Conservation (phyloP, 2,113 vertebrate genomes). For the Ramphastos sulfuratus region DNA sequence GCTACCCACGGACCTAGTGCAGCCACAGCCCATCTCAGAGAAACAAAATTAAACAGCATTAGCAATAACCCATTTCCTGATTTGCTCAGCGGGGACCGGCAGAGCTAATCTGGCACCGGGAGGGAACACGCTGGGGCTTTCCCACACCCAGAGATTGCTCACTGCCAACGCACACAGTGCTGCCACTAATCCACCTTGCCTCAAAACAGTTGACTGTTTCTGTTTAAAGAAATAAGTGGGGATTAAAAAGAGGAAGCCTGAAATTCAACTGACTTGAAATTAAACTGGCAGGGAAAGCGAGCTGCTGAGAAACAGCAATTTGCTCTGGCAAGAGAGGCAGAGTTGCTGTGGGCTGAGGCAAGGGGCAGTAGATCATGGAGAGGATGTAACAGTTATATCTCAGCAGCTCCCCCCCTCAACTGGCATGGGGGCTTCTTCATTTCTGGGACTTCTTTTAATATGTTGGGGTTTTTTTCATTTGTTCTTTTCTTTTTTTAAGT, state of each 20-base stretch:
- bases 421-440: fast-evolving
- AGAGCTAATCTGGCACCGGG: background rate
- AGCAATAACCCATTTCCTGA: constrained; percentile 14
- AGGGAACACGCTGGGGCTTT: background rate
- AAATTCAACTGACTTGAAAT: constrained; percentile 33
- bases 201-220: background rate
- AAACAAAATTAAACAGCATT: constrained; percentile 6
- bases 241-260: constrained; percentile 41
- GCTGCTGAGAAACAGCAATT: constrained; percentile 8
- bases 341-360: background rate
- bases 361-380: fast-evolving
- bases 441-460: background rate
- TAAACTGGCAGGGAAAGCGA: background rate
- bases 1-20: background rate
- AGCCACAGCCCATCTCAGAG: background rate
- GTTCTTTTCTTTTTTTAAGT: background rate
- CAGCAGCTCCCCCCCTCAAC: background rate
- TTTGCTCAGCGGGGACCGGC: background rate
- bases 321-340: background rate
- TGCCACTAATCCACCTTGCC: background rate
- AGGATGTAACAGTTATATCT: background rate
- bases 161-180: background rate
- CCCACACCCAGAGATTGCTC: background rate
- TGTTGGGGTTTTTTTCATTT: too few relatives aligned
- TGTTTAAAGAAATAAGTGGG: constrained; percentile 29